Base-by-base conservation (phyloP, 2,797 vertebrate genomes). In the Hylomyscus alleni region DNA sequence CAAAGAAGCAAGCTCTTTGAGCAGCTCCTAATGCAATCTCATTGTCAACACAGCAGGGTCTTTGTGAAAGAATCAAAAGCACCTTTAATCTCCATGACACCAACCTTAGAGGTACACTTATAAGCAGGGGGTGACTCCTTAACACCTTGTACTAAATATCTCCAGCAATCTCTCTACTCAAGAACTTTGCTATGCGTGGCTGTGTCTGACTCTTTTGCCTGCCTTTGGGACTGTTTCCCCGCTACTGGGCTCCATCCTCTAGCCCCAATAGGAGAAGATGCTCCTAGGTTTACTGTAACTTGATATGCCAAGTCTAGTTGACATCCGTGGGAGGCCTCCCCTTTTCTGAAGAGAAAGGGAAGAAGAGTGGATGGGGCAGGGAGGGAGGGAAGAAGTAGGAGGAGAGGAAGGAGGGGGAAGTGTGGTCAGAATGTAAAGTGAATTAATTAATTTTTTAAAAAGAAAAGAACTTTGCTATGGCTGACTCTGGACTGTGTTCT, bases 101-200 rank as follows among this genome's bases (percentile, higher is more conserved):
- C 65, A 40, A 84, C 24, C 54, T 29, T 78, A 40, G 50, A 72
- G 19, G 17, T 10, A 44, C 20, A 22, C 47, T 91, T 78, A 77
- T 75, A 58, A 93, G 58, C 29, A 81, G 86, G 40, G 40, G 54
- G 12, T 88, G 47, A 58, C 10, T 84, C 72, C 90, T 95, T 62
- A 82, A 90, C 65, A 60, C 75, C 77, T 77, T 67, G 37, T 6
- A 11, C 56, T 94, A 78, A 17, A 19, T 40, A 88, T 95, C 82
- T n/a, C 65, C 44, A 90, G 0, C 20, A 85, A 10, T 90, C 65
- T 95, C 29, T 93, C 34, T 84, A 24, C 11, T 91, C 12, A 80
- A 29, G 52, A 80, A 29, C 10, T 31, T 26, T 80, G 75, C 15
- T 58, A 24, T 50, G 50, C 15, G 73, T 29, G 73, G 6, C 40